These are phyloP conservation scores for Brachymystax lenok DNA, from an alignment of 2,797 vertebrate genomes.

Conservation along the genomic window DNA sequence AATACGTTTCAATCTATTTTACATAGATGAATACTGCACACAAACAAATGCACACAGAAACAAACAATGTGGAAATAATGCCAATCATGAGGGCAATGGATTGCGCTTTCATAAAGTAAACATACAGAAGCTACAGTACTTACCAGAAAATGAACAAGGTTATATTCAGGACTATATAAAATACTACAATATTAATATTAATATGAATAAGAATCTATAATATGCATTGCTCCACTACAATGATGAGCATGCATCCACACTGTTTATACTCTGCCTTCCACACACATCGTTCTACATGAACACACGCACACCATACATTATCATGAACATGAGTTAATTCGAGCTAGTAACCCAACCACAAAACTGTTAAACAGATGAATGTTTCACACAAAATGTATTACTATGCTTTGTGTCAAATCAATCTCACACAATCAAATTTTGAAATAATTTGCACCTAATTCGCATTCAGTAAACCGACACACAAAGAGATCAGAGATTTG, in stretches of 20 bases:
- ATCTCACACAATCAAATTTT: constrained; percentile 1
- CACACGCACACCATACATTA: constrained; percentile 5
- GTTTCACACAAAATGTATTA: constrained; percentile 3
- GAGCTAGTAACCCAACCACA: background rate
- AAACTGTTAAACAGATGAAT: background rate
- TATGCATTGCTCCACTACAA: constrained; percentile 1
- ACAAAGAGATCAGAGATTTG: background rate
- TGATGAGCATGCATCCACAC: constrained; percentile 7
- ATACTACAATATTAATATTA: constrained; percentile 17
- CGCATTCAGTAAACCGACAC: background rate
- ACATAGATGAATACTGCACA: constrained; percentile 35
- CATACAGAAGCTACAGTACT: constrained; percentile 39
- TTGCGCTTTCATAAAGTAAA: constrained; percentile 35
- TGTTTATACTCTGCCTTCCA: constrained; percentile 11
- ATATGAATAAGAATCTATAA: background rate
- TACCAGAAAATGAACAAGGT: constrained; percentile 45
- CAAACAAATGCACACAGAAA: constrained; percentile 17
- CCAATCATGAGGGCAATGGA: background rate
- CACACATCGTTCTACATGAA: constrained; percentile 9
- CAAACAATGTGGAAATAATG: constrained; percentile 9
- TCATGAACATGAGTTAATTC: background rate
- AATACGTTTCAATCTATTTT: constrained; percentile 22
- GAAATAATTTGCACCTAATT: constrained; percentile 1
- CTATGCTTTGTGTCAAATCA: constrained; percentile 2
- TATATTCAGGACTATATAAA: constrained; percentile 32